Base-by-base conservation (phyloP, 2,113 vertebrate genomes). In the Phyllopteryx taeniolatus region DNA sequence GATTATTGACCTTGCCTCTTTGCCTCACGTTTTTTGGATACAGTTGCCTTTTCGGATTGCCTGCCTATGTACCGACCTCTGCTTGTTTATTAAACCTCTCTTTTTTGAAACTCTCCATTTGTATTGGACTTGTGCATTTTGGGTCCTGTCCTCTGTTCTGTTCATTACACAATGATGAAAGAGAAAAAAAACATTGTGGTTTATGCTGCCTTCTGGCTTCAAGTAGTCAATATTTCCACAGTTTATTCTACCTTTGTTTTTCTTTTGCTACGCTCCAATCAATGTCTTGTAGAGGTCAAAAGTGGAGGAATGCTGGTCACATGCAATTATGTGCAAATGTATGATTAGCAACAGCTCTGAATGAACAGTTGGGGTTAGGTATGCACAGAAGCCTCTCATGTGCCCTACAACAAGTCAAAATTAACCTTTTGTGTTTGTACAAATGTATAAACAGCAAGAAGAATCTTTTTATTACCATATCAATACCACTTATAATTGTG, bases 301-400 rank as follows among this genome's bases (percentile, higher is more conserved):
- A 70, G 75, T 57, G 47, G 19, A 82, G 84, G 82, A 83, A 83
- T 83, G 81, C 72, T n/a, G 53, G 77, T 90, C 85, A 88, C 83
- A 85, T 85, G 77, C 73, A 73, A 53, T 72, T 15, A 73, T 4
- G 68, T 13, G 22, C 54, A 77, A 75, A 78, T 43, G 47, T 67
- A 71, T 12, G 53, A 86, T 85, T 81, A 81, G 76, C 7, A 47
- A 75, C 77, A 46, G 74, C 71, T 75, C 75, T 79, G 81, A 86
- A 83, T 84, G 86, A 86, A 75, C 62, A 53, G 70, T 60, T 60
- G 20, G 71, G 54, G 73, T 80, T 85, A 73, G 83, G 80, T 81
- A 82, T 86, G 86, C 81, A 77, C 75, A 86, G 73, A 86, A 76
- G 79, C 47, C 80, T 76, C 79, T 79, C 83, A 73, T 74, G 74